A percentile compares a stretch with the other conserved stretches of the same genome.
Evolutionary conservation across 2,888 invertebrate genomes (phyloP).

Genomic region (Tortrix viridana): DNA sequence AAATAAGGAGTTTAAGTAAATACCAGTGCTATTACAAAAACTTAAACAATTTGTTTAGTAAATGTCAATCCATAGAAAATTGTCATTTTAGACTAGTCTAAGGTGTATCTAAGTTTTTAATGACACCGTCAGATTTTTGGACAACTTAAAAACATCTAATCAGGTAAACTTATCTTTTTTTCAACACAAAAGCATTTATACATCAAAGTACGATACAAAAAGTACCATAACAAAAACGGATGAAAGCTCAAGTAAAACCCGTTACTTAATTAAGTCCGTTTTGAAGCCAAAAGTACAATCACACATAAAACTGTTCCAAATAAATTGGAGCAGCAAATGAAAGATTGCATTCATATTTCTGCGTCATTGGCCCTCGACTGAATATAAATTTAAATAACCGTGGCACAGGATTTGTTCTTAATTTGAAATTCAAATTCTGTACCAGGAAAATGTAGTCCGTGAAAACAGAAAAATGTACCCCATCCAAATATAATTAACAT

Average conservation of each 20-base stretch:
- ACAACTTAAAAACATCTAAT: too few relatives aligned
- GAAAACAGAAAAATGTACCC: slow-evolving; percentile 70
- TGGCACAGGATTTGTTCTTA: slow-evolving; percentile 68
- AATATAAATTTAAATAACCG: slow-evolving; percentile 73
- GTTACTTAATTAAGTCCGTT: slow-evolving; percentile 7
- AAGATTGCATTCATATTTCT: slow-evolving; percentile 73
- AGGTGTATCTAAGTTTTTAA: too few relatives aligned
- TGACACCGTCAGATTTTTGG: too few relatives aligned
- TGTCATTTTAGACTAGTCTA: too few relatives aligned
- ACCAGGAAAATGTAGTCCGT: slow-evolving; percentile 66
- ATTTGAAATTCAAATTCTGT: slow-evolving; percentile 76
- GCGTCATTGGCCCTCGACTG: slow-evolving; percentile 69
- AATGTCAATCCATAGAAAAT: too few relatives aligned
- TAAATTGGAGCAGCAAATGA: slow-evolving; percentile 66
- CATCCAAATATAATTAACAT: slow-evolving; percentile 74
- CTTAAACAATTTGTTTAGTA: too few relatives aligned
- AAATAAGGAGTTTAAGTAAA: too few relatives aligned
- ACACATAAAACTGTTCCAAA: slow-evolving; percentile 57
- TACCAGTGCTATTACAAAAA: too few relatives aligned
- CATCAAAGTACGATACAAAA: not conserved
- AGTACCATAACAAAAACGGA: not conserved
- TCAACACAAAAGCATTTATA: not conserved
- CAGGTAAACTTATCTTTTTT: too few relatives aligned
- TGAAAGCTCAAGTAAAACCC: not conserved
- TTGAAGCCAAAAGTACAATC: slow-evolving; percentile 43